phyloP scores from a whole-genome alignment of 1,140 invertebrate genomes.

The Drosophila virilis region DNA sequence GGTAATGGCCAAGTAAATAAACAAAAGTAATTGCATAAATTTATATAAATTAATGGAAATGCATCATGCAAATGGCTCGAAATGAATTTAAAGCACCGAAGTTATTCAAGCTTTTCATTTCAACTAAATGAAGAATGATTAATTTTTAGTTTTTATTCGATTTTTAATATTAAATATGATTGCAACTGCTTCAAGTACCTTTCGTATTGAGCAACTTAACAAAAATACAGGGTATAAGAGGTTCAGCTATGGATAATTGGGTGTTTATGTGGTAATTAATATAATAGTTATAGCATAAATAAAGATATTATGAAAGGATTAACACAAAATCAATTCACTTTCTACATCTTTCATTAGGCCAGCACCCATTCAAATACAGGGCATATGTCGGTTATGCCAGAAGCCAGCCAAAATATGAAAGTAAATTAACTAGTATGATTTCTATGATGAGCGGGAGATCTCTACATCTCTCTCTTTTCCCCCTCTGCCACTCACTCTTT shows the following conservation, averaged over 20 bases:
- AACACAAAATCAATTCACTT: too few species aligned
- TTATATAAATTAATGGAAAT: constrained; percentile 81
- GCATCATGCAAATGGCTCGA: constrained; percentile 67
- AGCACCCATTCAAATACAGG: too few species aligned
- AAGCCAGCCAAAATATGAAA: neutral
- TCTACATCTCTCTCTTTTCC: neutral
- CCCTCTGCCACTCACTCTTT: neutral
- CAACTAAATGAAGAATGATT: constrained; percentile 12
- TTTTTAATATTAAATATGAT: neutral
- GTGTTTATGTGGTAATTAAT: too few species aligned
- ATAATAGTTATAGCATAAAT: too few species aligned
- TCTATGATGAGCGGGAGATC: neutral
- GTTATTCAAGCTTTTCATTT: constrained; percentile 45
- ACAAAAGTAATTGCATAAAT: constrained; percentile 82
- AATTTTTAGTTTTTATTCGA: neutral
- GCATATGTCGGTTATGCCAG: too few species aligned
- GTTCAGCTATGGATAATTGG: too few species aligned
- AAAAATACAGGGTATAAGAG: too few species aligned
- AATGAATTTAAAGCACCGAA: constrained; percentile 73
- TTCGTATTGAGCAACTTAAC: too few species aligned
- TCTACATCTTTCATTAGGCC: too few species aligned
- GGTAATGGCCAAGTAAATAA: constrained; percentile 73
- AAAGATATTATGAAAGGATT: too few species aligned
- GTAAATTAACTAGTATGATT: neutral
- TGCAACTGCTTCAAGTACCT: too few species aligned